These are phyloP conservation scores for Mayetiola destructor DNA, from an alignment of 2,888 invertebrate genomes.

Conservation along the genomic window DNA sequence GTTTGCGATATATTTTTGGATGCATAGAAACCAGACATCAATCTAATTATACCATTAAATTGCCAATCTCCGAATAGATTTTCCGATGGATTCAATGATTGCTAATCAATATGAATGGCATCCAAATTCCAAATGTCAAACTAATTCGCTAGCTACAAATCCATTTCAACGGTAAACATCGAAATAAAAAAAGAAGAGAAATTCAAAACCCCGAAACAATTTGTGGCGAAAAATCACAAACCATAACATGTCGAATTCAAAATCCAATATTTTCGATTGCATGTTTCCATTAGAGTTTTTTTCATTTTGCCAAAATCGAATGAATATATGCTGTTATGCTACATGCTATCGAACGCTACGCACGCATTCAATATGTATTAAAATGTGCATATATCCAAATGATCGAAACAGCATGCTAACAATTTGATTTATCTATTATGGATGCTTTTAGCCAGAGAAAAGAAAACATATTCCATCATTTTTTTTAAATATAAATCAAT, in stretches of 20 bases:
- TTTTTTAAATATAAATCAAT: not conserved
- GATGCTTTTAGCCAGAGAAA: not conserved
- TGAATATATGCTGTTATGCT: no score
- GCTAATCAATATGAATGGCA: slow-evolving; percentile 12
- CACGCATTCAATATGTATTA: no score
- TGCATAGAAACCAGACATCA: not conserved
- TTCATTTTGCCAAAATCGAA: not conserved
- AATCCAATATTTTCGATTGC: not conserved
- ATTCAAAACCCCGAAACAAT: not conserved
- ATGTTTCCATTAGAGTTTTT: no score
- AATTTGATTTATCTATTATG: slow-evolving; percentile 2
- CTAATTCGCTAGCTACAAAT: no score
- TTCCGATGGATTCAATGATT: not conserved
- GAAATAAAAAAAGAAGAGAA: not conserved
- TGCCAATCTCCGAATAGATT: not conserved
- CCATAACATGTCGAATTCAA: not conserved
- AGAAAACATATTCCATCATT: not conserved
- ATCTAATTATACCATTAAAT: slow-evolving; percentile 10
- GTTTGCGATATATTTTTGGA: no score
- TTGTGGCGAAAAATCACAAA: not conserved
- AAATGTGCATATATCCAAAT: no score
- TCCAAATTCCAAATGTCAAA: no score
- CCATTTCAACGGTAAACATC: not conserved
- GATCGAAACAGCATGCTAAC: no score
- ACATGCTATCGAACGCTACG: no score